Evolutionary conservation across 2,888 invertebrate genomes (phyloP), one percentile per base, ranked within the genome.

Genomic region (Chrysomela aeneicollis): DNA sequence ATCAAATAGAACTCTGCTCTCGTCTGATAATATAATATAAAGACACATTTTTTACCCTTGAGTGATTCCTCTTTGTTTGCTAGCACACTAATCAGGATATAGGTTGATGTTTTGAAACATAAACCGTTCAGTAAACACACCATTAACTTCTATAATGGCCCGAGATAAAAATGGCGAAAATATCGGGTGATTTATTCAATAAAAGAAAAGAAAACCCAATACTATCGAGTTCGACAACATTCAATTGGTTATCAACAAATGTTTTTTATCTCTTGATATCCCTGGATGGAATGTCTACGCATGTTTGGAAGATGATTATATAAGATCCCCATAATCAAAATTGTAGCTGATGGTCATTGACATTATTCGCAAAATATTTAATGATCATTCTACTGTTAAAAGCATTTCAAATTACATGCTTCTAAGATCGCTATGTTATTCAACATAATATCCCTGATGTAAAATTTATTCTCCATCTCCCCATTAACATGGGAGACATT

Each of bases 61-160:
- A 26, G 26, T 5, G 42, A 15, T 55, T 46, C 57, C 15, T 57
- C 46, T 17, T 46, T 57, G 57, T 57, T 57, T 57, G 57, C 17
- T 15, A 26, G 22, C 46, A 26, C 57, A 47, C 46, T 46, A 47
- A 37, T 57, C 57, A 46, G 57, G 57, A 57, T 57, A 60, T 60
- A 51, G 51, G 61, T 65, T 59, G 58, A 67, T 67, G 71, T 71
- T 73, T 70, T 71, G 71, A 72, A 73, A 73, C 67, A 69, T 68
- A 74, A 74, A 70, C 72, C 71, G 61, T 68, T 72, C 57, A 17
- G 73, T 70, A 72, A 74, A 73, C 73, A 74, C 69, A 63, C 74
- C 74, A 73, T 74, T 74, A 73, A 71, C 67, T 67, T 70, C 71
- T 74, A 42, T 42, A 74, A 74, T 74, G 74, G 74, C 53, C 65